Evolutionary conservation across 53 echinoderm and acorn worm species (phyloP).

Genomic region (Patiria pectinifera): DNA sequence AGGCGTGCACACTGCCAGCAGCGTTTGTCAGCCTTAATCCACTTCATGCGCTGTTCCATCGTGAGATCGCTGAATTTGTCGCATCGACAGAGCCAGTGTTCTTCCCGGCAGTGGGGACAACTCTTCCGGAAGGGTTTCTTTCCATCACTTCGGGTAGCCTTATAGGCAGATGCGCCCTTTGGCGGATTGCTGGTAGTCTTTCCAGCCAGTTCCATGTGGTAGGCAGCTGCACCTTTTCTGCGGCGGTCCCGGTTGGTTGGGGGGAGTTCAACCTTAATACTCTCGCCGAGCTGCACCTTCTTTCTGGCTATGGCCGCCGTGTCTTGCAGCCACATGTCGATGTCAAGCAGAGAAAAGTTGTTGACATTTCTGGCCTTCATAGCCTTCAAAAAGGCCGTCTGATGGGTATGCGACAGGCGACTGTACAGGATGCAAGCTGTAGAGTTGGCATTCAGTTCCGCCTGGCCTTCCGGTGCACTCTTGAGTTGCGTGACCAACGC

Average conservation of each 20-base stretch:
- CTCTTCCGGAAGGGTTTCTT: slow-evolving; percentile 30
- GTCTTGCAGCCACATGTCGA: no score
- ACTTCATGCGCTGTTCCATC: slow-evolving; percentile 6
- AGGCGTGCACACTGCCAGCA: no score
- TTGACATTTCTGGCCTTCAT: slow-evolving; percentile 26
- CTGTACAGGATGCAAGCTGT: slow-evolving; percentile 38
- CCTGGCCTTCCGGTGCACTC: slow-evolving; percentile 38
- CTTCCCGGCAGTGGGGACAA: slow-evolving; percentile 11
- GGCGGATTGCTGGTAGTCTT: not conserved
- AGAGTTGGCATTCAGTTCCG: slow-evolving; percentile 24
- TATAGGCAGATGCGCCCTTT: not conserved
- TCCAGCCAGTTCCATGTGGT: slow-evolving; percentile 16
- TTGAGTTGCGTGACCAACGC: slow-evolving; percentile 45
- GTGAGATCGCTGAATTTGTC: slow-evolving; percentile 25
- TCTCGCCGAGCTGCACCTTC: no score
- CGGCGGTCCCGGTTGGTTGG: no score
- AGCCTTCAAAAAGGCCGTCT: slow-evolving; percentile 20
- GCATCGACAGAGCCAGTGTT: slow-evolving; percentile 22
- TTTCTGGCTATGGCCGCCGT: no score
- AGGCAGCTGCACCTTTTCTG: slow-evolving; percentile 19
- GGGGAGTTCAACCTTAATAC: no score
- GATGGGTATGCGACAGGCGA: slow-evolving; percentile 24
- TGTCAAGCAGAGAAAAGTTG: slow-evolving; percentile 30
- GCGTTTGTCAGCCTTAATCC: slow-evolving; percentile 10
- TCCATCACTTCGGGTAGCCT: slow-evolving; percentile 9